Evolutionary conservation across 2,797 vertebrate species (phyloP).

Genomic region (Microctenopoma stevenorrisi): DNA sequence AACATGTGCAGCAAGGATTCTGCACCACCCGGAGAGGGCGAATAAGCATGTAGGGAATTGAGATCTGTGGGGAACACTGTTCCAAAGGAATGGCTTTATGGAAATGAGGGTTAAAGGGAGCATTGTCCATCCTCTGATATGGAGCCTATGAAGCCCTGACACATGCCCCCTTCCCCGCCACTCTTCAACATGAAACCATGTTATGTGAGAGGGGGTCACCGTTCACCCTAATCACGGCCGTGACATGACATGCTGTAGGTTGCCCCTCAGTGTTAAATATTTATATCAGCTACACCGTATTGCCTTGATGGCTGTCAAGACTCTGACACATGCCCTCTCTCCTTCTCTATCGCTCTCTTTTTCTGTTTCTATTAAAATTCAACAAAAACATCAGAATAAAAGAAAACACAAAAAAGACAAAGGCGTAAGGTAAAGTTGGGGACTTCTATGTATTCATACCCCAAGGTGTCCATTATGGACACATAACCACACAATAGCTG

Average conservation of each 20-base stretch:
- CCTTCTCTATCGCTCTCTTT: conserved; percentile 57
- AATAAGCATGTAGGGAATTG: conserved; percentile 60
- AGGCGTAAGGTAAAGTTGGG: conserved; percentile 28
- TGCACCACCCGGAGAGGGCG: conserved; percentile 54
- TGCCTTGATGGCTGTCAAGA: conserved; percentile 85
- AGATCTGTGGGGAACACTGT: conserved; percentile 65
- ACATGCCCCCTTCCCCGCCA: conserved; percentile 48
- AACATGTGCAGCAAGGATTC: conserved; percentile 47
- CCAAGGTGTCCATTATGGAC: conserved; percentile 5
- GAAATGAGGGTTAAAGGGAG: conserved; percentile 83
- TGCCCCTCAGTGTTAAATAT: conserved; percentile 86
- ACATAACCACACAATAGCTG: conserved; percentile 14
- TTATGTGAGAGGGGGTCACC: conserved; percentile 84
- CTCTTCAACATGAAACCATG: conserved; percentile 74
- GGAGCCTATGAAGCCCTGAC: conserved; percentile 76
- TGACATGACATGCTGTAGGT: conserved; percentile 88
- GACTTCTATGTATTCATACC: conserved; percentile 23
- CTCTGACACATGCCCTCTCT: conserved; percentile 81
- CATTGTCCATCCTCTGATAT: conserved; percentile 75
- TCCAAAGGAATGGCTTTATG: conserved; percentile 83
- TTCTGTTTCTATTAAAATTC: conserved; percentile 75
- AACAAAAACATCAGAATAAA: conserved; percentile 56
- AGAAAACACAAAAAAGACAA: conserved; percentile 46
- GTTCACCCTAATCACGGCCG: conserved; percentile 84
- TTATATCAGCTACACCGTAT: conserved; percentile 81